Percentiles rank a stretch among this genome's conserved stretches.
Evolutionary conservation across 2,888 invertebrate genomes (phyloP).

Genomic region (Pollenia amentaria): DNA sequence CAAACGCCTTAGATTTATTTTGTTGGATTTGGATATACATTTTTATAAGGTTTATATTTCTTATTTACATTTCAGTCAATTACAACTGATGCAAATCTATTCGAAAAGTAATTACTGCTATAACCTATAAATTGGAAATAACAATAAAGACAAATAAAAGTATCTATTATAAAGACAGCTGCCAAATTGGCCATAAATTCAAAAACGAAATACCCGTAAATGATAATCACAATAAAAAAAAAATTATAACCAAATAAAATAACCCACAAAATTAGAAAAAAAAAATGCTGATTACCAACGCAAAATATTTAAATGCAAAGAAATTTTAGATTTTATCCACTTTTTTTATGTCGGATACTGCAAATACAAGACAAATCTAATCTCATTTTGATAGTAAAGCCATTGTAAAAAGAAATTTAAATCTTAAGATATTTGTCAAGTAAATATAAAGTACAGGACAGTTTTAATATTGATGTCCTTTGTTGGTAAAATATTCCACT

Average conservation of each 20-base stretch:
- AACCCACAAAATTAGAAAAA: slow-evolving; percentile 51
- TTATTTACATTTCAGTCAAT: not conserved
- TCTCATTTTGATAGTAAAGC: slow-evolving; percentile 42
- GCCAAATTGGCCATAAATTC: slow-evolving; percentile 80
- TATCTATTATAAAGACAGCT: slow-evolving; percentile 59
- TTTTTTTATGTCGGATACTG: not conserved
- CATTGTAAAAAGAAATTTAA: slow-evolving; percentile 36
- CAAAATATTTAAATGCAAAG: slow-evolving; percentile 15
- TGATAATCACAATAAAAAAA: slow-evolving; percentile 24
- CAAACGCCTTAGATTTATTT: too few species aligned
- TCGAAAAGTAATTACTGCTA: not conserved
- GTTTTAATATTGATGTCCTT: not conserved
- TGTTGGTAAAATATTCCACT: slow-evolving; percentile 43
- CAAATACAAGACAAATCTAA: slow-evolving; percentile 23
- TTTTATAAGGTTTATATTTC: too few species aligned
- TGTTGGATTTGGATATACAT: too few species aligned
- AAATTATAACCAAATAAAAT: slow-evolving; percentile 24
- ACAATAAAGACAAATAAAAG: slow-evolving; percentile 6
- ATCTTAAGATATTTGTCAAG: not conserved
- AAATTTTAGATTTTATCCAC: slow-evolving; percentile 4
- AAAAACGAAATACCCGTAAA: slow-evolving; percentile 78
- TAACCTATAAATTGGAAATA: slow-evolving; percentile 31
- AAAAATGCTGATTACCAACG: slow-evolving; percentile 43
- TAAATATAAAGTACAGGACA: slow-evolving; percentile 2
- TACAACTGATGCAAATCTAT: not conserved